A percentile compares a stretch with the other conserved stretches of the same genome.
phyloP scores from a whole-genome alignment of 2,888 invertebrate genomes.

The Anthrax anthrax region DNA sequence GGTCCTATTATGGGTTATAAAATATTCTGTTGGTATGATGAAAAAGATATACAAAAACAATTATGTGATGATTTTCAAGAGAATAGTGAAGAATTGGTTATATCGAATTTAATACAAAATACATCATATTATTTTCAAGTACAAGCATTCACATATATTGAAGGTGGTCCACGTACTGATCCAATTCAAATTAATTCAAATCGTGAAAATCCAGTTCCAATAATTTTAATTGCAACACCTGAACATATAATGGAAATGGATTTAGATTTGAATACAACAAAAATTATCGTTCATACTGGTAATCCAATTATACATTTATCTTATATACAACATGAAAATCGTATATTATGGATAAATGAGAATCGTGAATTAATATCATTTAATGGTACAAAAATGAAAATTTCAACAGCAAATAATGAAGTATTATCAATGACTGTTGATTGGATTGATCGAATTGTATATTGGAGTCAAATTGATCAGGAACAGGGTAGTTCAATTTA shows the following conservation, averaged over 20 bases:
- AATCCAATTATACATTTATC: slow-evolving; percentile 52
- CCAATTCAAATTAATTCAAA: slow-evolving; percentile 51
- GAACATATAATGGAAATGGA: slow-evolving; percentile 63
- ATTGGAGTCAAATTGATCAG: slow-evolving; percentile 55
- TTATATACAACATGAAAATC: slow-evolving; percentile 52
- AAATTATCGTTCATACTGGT: slow-evolving; percentile 46
- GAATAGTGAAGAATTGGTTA: slow-evolving; percentile 33
- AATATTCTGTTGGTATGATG: slow-evolving; percentile 45
- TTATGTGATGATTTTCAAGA: slow-evolving; percentile 35
- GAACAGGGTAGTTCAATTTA: slow-evolving; percentile 38
- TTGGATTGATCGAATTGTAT: slow-evolving; percentile 75
- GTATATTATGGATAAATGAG: slow-evolving; percentile 66
- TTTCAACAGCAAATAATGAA: slow-evolving; percentile 42
- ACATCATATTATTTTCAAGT: slow-evolving; percentile 57
- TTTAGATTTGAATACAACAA: slow-evolving; percentile 52
- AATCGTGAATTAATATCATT: slow-evolving; percentile 30
- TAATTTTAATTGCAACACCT: slow-evolving; percentile 55
- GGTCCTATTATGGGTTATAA: slow-evolving; percentile 58
- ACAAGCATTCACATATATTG: slow-evolving; percentile 64
- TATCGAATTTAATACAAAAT: slow-evolving; percentile 42
- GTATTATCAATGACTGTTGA: slow-evolving; percentile 61
- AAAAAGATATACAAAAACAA: slow-evolving; percentile 35
- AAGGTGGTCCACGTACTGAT: slow-evolving; percentile 55
- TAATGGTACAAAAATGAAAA: slow-evolving; percentile 34
- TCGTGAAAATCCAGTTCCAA: slow-evolving; percentile 63